phyloP scores from a whole-genome alignment of 2,888 invertebrate species.

The Pomacea canaliculata region DNA sequence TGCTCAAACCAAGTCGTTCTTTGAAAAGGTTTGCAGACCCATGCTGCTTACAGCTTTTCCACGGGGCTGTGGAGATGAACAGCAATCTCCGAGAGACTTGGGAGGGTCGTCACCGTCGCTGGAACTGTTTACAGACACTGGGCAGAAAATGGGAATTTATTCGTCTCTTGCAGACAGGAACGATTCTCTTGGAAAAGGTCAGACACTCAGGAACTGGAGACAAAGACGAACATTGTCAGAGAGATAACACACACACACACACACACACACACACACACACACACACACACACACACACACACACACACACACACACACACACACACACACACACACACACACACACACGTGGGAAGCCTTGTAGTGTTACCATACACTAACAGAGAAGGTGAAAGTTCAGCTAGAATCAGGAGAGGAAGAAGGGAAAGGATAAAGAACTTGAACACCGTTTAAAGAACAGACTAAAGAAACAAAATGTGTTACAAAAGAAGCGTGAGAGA shows the following conservation, averaged over 20 bases:
- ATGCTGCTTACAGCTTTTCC: too few species aligned
- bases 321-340: background rate
- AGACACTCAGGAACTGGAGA: background rate
- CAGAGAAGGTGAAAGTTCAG: background rate
- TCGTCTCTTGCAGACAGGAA: background rate
- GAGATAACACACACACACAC: background rate
- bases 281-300: background rate
- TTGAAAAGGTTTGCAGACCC: too few species aligned
- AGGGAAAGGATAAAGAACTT: background rate
- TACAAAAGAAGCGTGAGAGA: background rate
- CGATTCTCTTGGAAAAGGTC: background rate
- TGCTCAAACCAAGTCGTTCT: too few species aligned
- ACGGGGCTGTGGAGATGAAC: too few species aligned
- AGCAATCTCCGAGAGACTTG: too few species aligned
- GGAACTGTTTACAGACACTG: too few species aligned
- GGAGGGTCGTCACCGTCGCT: too few species aligned
- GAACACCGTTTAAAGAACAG: background rate
- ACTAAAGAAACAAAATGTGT: background rate
- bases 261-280: background rate
- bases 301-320: background rate
- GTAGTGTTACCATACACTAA: background rate
- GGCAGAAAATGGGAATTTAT: too few species aligned
- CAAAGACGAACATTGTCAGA: background rate
- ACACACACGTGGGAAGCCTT: background rate
- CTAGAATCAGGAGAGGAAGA: background rate